Percentiles rank a stretch among this genome's conserved stretches.
Conservation (phyloP, 2,113 vertebrate species). For the Cyprinodon tularosa region DNA sequence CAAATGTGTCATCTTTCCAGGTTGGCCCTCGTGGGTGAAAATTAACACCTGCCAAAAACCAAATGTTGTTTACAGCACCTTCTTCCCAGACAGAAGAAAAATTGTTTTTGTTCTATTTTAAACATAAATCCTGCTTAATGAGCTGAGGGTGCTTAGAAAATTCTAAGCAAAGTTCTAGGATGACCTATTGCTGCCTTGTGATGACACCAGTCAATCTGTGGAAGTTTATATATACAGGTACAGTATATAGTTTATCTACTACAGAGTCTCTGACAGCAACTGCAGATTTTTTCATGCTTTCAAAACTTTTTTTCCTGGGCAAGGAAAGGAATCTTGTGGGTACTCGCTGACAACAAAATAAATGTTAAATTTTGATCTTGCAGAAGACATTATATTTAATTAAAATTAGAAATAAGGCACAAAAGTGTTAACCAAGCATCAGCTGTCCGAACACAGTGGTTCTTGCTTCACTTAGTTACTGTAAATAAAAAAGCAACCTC, state of each 20-base stretch:
- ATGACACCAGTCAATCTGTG: constrained; percentile 25
- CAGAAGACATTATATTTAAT: neutral
- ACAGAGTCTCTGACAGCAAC: constrained; percentile 21
- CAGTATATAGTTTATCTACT: neutral
- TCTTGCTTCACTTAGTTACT: neutral
- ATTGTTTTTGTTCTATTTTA: constrained; percentile 11
- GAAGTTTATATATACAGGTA: constrained; percentile 12
- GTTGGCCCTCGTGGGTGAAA: constrained; percentile 18
- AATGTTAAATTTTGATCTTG: neutral
- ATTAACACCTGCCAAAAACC: constrained; percentile 36
- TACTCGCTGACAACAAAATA: no score
- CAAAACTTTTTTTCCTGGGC: constrained; percentile 23
- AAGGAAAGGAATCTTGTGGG: constrained; percentile 7
- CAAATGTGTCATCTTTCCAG: constrained; percentile 16
- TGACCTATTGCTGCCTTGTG: constrained; percentile 2
- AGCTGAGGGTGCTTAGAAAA: neutral
- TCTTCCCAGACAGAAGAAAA: neutral
- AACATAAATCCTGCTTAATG: neutral
- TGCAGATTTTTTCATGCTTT: neutral
- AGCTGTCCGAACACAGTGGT: neutral
- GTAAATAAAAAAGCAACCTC: no score
- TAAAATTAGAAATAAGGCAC: neutral
- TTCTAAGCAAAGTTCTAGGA: constrained; percentile 18
- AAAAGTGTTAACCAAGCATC: neutral
- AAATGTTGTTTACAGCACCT: constrained; percentile 24